Base-by-base conservation (phyloP, 1,140 invertebrate species). In the Drosophila repleta region DNA sequence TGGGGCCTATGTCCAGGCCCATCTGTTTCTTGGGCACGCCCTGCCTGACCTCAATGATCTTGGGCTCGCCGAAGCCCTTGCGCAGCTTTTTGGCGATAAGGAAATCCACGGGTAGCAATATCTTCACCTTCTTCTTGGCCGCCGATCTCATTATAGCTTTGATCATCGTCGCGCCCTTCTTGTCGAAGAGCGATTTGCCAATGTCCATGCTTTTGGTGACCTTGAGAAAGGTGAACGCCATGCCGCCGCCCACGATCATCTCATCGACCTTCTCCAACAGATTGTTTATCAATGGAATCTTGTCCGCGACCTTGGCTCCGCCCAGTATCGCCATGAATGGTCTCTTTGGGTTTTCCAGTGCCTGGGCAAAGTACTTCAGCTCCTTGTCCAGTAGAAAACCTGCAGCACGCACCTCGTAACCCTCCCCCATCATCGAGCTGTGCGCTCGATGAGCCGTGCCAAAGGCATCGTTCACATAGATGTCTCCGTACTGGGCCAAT, bases 391-490 rank as follows among this genome's bases (percentile, higher is more conserved):
- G 92, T 13, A 99, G 93, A 91, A 99, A 98, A 35, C 99, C 99
- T 74, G 97, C 96, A 4, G 98, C 98, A 85, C 97, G 95, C 75
- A 96, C 93, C 0, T 96, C 94, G 83, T 97, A 97, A 17, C 97
- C 95, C 92, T 98, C 96, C 39, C 96, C 96, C 94, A 97, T 93
- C 96, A 97, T 97, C 0, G 96, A 97, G 82, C 96, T 98, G 90
- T 99, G 99, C 11, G 98, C 98, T 90, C 99, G 94, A 93, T 99
- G 99, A 4, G 98, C 98, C n/a, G 99, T 99, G 85, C 99, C 99
- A 93, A 99, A 99, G n/a, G 99, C 99, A 95, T 99, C 99, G 93
- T 99, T 99, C 0, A 99, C 96, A 92, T 99, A 99, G 17, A 99
- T 94, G 93, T 99, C 99, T 4, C 97, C 99, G 11, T 99, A 93